Percentiles rank a stretch among this genome's conserved stretches.
phyloP scores from a whole-genome alignment of 2,797 vertebrate genomes.

The Hapalemur alaotrensis region DNA sequence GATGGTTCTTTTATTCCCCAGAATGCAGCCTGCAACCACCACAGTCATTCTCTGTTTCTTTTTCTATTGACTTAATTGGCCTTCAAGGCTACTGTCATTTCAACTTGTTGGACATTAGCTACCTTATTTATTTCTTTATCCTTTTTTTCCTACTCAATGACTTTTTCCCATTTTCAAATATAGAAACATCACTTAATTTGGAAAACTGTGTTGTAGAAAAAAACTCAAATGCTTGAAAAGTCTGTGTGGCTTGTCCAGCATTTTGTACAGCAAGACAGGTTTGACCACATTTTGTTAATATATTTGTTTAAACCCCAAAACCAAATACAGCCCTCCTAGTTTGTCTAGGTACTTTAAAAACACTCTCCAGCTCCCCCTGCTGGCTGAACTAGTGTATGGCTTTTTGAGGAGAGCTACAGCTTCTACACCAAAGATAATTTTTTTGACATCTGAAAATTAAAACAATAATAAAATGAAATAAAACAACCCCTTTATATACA shows the following conservation, averaged over 20 bases:
- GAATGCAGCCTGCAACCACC: neutral
- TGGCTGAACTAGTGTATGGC: neutral
- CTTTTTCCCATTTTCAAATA: conserved; percentile 31
- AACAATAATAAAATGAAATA: neutral
- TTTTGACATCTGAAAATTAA: neutral
- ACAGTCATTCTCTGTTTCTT: neutral
- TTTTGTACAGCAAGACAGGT: neutral
- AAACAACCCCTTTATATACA: neutral
- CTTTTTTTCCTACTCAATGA: neutral
- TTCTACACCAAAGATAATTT: neutral
- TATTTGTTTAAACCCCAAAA: neutral
- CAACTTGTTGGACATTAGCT: neutral
- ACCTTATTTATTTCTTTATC: neutral
- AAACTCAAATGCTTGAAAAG: neutral
- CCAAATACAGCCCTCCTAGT: neutral
- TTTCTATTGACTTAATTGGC: neutral
- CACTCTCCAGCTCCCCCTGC: neutral
- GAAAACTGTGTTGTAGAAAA: neutral
- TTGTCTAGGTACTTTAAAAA: neutral
- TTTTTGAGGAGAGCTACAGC: neutral
- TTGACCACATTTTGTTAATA: conserved; percentile 5
- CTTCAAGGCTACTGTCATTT: neutral
- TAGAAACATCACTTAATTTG: neutral
- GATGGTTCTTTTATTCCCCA: neutral
- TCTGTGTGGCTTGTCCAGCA: neutral